Evolutionary conservation across 2,113 vertebrate genomes (phyloP), one percentile per base, ranked within the genome.

Genomic region (Osmerus mordax): DNA sequence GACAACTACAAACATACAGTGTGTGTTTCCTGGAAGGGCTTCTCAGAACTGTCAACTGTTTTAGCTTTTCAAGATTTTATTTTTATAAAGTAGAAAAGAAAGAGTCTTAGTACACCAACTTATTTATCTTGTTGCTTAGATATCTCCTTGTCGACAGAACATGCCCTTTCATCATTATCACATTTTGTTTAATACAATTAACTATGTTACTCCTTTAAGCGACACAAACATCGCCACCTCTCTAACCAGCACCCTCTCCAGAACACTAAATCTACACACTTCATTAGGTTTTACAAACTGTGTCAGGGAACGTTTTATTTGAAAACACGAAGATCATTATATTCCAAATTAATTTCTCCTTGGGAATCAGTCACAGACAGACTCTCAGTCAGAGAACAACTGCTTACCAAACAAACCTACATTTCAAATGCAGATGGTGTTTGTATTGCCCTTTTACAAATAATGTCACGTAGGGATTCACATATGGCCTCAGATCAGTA

Each of bases 281-380:
- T 82, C 80, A 81, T 84, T 72, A 81, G 77, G 59, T 71, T 83
- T 86, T 32, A 77, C 52, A 82, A 81, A 71, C 76, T 68, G 62
- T 63, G 75, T 47, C 47, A 69, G 36, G 41, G 41, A 67, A 36
- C 29, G 54, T 68, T 75, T 65, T 14, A 61, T 32, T 61, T 70
- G 12, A 55, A 73, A 81, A 85, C 81, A 73, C 66, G 66, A 67
- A 58, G 53, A 54, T 81, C 69, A 78, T 59, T 70, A 41, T 51
- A 0, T 72, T 84, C 76, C 81, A 85, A 78, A 81, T 5, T 0
- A 0, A 19, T 47, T 78, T 78, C 78, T 74, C 75, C 76, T 51
- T 1, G 71, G 67, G 66, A 18, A 62, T 81, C 61, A 52, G 71
- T 81, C 71, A 58, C n/a, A 69, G 9, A 69, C 18, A 36, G 12